A percentile compares a stretch with the other conserved stretches of the same genome.
Evolutionary conservation across 2,113 vertebrate genomes (phyloP).

Genomic region (Conger conger): DNA sequence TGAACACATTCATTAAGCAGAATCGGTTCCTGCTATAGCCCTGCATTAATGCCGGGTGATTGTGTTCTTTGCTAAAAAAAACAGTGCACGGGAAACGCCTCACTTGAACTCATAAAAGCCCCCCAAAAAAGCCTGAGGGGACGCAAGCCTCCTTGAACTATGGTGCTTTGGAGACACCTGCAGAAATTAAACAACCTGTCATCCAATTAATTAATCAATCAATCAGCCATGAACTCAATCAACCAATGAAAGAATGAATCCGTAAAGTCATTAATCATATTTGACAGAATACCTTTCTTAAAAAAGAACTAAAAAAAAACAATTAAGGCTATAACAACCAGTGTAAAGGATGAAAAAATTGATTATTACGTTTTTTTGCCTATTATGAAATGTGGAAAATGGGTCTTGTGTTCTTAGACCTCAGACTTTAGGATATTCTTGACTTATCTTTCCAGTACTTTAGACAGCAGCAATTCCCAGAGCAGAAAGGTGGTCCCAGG

Average conservation of each 20-base stretch:
- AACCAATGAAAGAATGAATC: no score
- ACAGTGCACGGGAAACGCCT: slow-evolving; percentile 18
- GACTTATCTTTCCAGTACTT: no score
- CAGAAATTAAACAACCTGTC: neutral
- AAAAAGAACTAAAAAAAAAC: no score
- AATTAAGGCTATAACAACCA: no score
- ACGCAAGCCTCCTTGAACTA: neutral
- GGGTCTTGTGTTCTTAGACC: no score
- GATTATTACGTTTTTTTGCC: no score
- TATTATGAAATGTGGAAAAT: no score
- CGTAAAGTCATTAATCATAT: no score
- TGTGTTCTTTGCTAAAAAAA: slow-evolving; percentile 36
- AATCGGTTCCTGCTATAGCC: slow-evolving; percentile 28
- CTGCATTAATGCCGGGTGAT: slow-evolving; percentile 37
- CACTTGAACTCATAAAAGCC: slow-evolving; percentile 1
- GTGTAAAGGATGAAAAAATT: no score
- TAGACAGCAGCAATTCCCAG: neutral
- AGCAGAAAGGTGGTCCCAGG: neutral
- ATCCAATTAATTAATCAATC: neutral
- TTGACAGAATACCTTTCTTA: no score
- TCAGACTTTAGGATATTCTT: no score
- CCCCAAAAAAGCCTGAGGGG: neutral
- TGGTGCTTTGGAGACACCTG: neutral
- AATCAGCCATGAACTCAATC: neutral
- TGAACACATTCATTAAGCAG: slow-evolving; percentile 52